phyloP scores from a whole-genome alignment of 2,797 vertebrate genomes.

The Hafferia zeledoni region DNA sequence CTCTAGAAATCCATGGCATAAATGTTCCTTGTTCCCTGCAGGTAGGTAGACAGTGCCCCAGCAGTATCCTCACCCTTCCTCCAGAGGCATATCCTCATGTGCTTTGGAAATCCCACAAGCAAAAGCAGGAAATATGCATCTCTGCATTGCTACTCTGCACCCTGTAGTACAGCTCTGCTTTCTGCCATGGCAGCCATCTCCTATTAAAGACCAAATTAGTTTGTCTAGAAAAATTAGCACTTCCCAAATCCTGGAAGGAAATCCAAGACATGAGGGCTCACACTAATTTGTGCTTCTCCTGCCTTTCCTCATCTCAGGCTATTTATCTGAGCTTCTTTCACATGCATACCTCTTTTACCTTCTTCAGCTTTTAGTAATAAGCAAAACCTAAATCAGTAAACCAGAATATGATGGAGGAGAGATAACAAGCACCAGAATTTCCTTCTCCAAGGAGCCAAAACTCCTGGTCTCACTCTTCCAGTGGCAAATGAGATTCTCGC shows the following conservation, averaged over 20 bases:
- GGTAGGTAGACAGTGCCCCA: background rate
- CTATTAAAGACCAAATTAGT: background rate
- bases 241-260: background rate
- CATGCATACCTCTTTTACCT: background rate
- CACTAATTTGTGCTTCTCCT: background rate
- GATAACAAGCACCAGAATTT: slow-evolving; percentile 42
- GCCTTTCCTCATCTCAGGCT: background rate
- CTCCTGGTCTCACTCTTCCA: slow-evolving; percentile 34
- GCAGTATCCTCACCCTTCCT: background rate
- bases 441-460: slow-evolving; percentile 38
- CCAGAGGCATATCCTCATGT: accelerated
- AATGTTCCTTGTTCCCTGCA: background rate
- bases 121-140: background rate
- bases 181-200: background rate
- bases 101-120: background rate
- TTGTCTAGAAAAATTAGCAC: background rate
- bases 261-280: background rate
- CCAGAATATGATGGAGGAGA: background rate
- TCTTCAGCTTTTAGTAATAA: slow-evolving; percentile 4
- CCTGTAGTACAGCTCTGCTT: background rate
- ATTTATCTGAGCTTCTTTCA: background rate
- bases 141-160: background rate
- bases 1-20: background rate
- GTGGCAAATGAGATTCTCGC: slow-evolving; percentile 36
- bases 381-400: slow-evolving; percentile 28